Evolutionary conservation across 1,140 invertebrate species (phyloP).

Genomic region (Thalassaphorura encarpata): DNA sequence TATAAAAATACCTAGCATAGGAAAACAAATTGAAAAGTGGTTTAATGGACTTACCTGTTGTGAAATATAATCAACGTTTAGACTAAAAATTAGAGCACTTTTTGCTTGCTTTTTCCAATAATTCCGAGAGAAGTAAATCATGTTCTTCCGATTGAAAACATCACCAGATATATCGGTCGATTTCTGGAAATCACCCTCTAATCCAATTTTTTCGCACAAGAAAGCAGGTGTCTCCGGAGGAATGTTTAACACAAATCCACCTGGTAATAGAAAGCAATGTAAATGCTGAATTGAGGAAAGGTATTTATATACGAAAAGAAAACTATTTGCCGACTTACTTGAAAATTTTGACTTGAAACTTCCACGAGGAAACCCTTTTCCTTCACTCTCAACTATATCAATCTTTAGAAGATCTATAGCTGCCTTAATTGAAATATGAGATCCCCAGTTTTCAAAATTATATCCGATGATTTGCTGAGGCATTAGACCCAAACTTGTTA

Average conservation of each 20-base stretch:
- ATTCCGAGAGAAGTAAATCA: slow-evolving; percentile 70
- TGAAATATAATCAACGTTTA: slow-evolving; percentile 75
- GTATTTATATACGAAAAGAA: neutral
- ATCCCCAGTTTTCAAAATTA: slow-evolving; percentile 73
- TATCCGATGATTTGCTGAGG: slow-evolving; percentile 65
- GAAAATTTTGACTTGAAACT: slow-evolving; percentile 36
- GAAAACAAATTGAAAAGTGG: neutral
- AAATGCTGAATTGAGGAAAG: neutral
- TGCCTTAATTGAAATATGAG: slow-evolving; percentile 76
- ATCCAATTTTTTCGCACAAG: slow-evolving; percentile 76
- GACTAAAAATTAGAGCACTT: slow-evolving; percentile 74
- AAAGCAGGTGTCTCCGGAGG: slow-evolving; percentile 75
- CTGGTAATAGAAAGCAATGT: neutral
- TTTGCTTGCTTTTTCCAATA: slow-evolving; percentile 82
- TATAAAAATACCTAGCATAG: no score
- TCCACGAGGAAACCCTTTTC: slow-evolving; percentile 46
- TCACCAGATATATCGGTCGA: slow-evolving; percentile 81
- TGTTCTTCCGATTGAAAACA: slow-evolving; percentile 65
- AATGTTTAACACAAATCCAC: slow-evolving; percentile 45
- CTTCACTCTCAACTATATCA: slow-evolving; percentile 85
- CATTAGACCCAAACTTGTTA: slow-evolving; percentile 73
- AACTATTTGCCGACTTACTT: slow-evolving; percentile 9
- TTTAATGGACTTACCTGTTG: slow-evolving; percentile 54
- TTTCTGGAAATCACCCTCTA: slow-evolving; percentile 81
- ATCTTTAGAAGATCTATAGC: slow-evolving; percentile 78